A percentile compares a stretch with the other conserved stretches of the same genome.
Evolutionary conservation across 2,113 vertebrate genomes (phyloP).

Genomic region (Rhizomys pruinosus): DNA sequence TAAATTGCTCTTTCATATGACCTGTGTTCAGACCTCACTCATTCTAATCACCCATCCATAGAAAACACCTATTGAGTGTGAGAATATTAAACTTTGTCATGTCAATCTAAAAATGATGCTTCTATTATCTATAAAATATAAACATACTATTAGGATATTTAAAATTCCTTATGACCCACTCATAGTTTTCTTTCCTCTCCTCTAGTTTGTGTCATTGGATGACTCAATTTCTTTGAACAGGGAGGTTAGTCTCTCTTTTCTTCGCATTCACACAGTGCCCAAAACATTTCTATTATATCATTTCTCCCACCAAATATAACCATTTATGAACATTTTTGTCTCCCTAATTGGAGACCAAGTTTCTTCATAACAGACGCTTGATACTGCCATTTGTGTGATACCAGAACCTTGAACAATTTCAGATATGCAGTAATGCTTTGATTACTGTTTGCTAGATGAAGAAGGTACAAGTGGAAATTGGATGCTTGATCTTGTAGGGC

Average conservation of each 20-base stretch:
- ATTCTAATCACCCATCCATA: not conserved
- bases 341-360: not conserved
- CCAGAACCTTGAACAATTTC: not conserved
- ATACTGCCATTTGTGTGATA: not conserved
- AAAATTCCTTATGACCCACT: constrained; percentile 4
- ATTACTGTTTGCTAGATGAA: not conserved
- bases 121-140: not conserved
- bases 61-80: not conserved
- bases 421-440: not conserved
- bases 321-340: not conserved
- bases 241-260: constrained; percentile 6
- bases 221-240: constrained; percentile 39
- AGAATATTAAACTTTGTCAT: not conserved
- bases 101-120: constrained; percentile 3
- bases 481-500: not conserved
- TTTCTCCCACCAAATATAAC: not conserved
- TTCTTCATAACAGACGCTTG: not conserved
- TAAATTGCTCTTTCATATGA: not conserved
- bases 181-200: not conserved
- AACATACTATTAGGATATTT: not conserved
- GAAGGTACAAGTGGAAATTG: not conserved
- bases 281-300: not conserved
- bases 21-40: not conserved
- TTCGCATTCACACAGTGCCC: not conserved
- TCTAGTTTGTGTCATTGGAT: constrained; percentile 26